Base-by-base conservation (phyloP, 92 coral and sea anemone genomes). In the Paragorgia papillata region DNA sequence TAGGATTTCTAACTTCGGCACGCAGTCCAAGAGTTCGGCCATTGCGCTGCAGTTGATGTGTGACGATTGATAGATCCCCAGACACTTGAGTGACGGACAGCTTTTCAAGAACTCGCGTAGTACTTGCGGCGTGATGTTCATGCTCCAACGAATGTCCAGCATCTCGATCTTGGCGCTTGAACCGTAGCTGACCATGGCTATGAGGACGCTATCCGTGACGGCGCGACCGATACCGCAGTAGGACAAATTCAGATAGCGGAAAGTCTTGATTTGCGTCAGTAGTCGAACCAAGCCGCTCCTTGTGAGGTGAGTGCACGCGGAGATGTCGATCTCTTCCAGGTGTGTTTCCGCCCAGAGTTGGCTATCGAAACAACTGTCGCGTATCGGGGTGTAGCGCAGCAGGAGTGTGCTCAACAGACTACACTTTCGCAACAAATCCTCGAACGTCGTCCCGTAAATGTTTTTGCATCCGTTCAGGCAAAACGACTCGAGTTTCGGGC, bases 161-260 rank as follows among this genome's bases (percentile, higher is more conserved):
- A 95, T 95, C 73, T 91, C 97, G 35, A 95, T 82, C 29, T 82
- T 76, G 19, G 80, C 74, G 24, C 99, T 85, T 55, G 90, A 91
- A 31, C 88, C 90, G 33, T 80, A 88, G 69, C 92, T 66, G 2
- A 92, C 91, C 92, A 95, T 95, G 64, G 92, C 95, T 13, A 91
- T 76, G 31, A 95, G 85, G 10, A 95, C 99, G 3, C 88, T 89
- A 51, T 95, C 99, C 0, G 99, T 95, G 0, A 95, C 99, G 6
- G 99, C 99, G 12, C 99, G 97, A 10, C 99, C 99, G 18, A 91
- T 92, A 0, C 99, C 99, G 33, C 99, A 95, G 79, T 95, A 95
- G 3, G 99, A 95, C 54, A 95, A 71, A 69, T 95, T 95, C 44
- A 95, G 90, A 61, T 95, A 95, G 18, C 83, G 84, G 33, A 95